Evolutionary conservation across 2,113 vertebrate genomes (phyloP), one percentile per base, ranked within the genome.

Genomic region (Cryptoleucopteryx plumbea): DNA sequence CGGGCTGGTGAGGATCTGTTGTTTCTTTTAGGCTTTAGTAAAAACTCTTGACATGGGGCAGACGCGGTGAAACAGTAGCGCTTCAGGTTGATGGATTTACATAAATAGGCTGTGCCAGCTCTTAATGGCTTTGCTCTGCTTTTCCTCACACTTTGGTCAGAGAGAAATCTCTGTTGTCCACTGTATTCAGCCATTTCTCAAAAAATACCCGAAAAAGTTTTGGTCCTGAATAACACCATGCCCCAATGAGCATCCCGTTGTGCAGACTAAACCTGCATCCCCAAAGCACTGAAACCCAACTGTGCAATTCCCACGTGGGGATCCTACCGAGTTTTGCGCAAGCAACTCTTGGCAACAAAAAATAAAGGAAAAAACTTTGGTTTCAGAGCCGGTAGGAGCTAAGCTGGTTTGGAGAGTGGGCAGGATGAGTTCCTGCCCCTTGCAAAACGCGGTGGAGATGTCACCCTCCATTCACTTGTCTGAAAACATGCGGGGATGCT

Each of bases 291-390:
- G 1, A 48, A 48, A 48, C 11, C 4, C 2, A 9, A 21, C 9
- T 0, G 7, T 18, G 45, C 31, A 6, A 14, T n/a, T 43, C 21
- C 27, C 55, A 40, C 0, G 0, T 1, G 5, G 2, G 1, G 22
- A 22, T 14, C 32, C 6, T 19, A 21, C 29, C 0, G 0, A 25
- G 27, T 50, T 63, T 72, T 68, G 29, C 17, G 47, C 26, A 31
- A 45, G 20, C 19, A 59, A 34, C 20, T 45, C 26, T 82, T 67
- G 62, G 9, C 11, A 67, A 23, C 8, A 38, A 13, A 53, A 68
- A 75, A 70, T 38, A 26, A 29, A 36, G 8, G 40, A 38, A 13
- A 55, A 43, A 34, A 0, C 8, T 56, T 31, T 67, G 45, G 4
- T 70, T 84, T 59, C 32, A 34, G 32, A 67, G 67, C 34, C 73